Base-by-base conservation (phyloP, 2,888 invertebrate genomes). In the Drosophila recens region DNA sequence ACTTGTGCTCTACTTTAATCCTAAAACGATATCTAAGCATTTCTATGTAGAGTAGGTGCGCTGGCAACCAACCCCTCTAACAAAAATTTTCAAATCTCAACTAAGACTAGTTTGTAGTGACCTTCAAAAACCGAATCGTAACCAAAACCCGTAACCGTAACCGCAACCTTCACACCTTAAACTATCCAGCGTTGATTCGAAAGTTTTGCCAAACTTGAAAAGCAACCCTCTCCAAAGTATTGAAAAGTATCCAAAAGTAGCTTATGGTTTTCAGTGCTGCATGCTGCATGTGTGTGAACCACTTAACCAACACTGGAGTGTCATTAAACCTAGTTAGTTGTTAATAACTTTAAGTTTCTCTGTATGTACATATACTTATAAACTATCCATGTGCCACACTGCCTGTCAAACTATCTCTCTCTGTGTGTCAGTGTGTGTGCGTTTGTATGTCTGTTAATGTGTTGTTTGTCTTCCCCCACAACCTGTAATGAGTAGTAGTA, bases 111-210 rank as follows among this genome's bases (percentile, higher is more conserved):
- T 48, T 38, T 58, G 58, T 58, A 58, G 58, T 15, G n/a, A 64
- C 53, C 58, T 58, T 58, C 38, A 48, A 48, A 58, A 62, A 49
- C 23, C 23, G 40, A 51, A 45, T 43, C 45, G 45, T 23, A 67
- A 57, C 53, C 34, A 45, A 17, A 62, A 62, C 67, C 79, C 68
- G 61, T 67, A 57, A 63, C 15, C 42, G 42, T 13, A 67, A 67
- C 45, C 36, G 38, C 20, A 59, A 59, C 59, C 48, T 49, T 45
- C 59, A 49, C 59, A 49, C 40, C 59, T 40, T 17, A 56, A 63
- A 69, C 40, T 46, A 57, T 75, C 54, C 74, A 64, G 76, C 57
- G 78, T 66, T 75, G 80, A 75, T 79, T 57, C 69, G 45, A 59
- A 59, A 66, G 53, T 62, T 45, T 36, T 40, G 58, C 38, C 23